Evolutionary conservation across 2,888 invertebrate species (phyloP), one percentile per base, ranked within the genome.

Genomic region (Pachymerium ferrugineum): DNA sequence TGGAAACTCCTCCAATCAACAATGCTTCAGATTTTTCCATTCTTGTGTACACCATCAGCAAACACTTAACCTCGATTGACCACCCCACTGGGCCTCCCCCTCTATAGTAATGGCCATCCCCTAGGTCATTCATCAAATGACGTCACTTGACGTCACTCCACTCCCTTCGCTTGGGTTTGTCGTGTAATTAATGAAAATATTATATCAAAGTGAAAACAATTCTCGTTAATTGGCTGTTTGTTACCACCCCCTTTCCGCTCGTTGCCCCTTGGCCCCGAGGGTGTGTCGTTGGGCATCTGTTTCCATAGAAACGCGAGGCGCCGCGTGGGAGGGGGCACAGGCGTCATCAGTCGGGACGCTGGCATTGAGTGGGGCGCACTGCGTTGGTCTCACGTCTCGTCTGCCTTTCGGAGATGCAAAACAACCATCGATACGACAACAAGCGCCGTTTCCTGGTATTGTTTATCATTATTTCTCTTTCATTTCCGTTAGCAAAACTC

Each of bases 161-260:
- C n/a, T 47, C 6, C 19, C 47, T 22, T 14, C 16, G 47, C n/a
- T 47, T n/a, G n/a, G 47, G 47, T 16, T 47, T 16, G 47, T 16
- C n/a, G 47, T 22, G 47, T 47, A 47, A 47, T 47, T 47, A 47
- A 47, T 47, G 47, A 47, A 47, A 47, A 47, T 47, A 47, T 47
- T 16, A 47, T 47, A 47, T 47, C 47, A 47, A 47, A 47, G 19
- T 47, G 47, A 47, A 47, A 47, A 47, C 47, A 47, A 47, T 47
- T 47, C 47, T 47, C 19, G 47, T 47, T 47, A 47, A 47, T 47
- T 47, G 47, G 47, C 47, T 47, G 47, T 47, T 47, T 47, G 47
- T 47, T 47, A 47, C 47, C 47, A 47, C 47, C 47, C 47, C 47
- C 47, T 47, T 47, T 47, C 47, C 47, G 47, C 47, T 47, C 47